Base-by-base conservation (phyloP, 2,797 vertebrate genomes). In the Ibycter americanus region DNA sequence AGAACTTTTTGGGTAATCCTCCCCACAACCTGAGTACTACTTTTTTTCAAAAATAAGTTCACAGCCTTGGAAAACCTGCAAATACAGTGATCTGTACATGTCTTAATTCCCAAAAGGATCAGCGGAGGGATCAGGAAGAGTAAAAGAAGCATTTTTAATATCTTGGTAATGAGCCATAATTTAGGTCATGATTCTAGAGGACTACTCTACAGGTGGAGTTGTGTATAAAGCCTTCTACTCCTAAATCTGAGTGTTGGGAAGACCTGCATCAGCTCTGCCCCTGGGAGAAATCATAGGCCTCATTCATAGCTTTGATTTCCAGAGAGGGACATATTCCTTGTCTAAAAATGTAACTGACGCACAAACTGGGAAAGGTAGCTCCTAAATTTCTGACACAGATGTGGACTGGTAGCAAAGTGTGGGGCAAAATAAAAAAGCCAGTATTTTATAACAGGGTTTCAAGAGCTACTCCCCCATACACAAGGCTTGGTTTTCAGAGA, bases 381-480 rank as follows among this genome's bases (percentile, higher is more conserved):
- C 29, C 46, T 44, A 52, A 65, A 56, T 70, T 83, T 84, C n/a
- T 61, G 14, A 56, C 9, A 72, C 29, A 87, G 11, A 18, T n/a
- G 31, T 61, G 31, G 38, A n/a, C 4, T 29, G 23, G 16, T 44
- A 47, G 15, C 2, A 3, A 81, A 26, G n/a, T 42, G 31, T 61
- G 4, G 26, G 10, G 8, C 0, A 1, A 4, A 79, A 27, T 22
- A 46, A 25, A 26, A 15, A 22, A 2, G 0, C 2, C 17, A 55
- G 10, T 74, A 71, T 79, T 83, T 74, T 71, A 14, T 25, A 71
- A 58, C 4, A 67, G 22, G 9, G 38, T 58, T 82, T 94, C 32
- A 90, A 54, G 36, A 87, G 59, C 71, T 85, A 72, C 34, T 65
- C 10, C 22, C 14, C 5, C 11, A 34, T 16, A 46, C 6, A n/a